phyloP scores from a whole-genome alignment of 2,113 vertebrate genomes.

The Python bivittatus region DNA sequence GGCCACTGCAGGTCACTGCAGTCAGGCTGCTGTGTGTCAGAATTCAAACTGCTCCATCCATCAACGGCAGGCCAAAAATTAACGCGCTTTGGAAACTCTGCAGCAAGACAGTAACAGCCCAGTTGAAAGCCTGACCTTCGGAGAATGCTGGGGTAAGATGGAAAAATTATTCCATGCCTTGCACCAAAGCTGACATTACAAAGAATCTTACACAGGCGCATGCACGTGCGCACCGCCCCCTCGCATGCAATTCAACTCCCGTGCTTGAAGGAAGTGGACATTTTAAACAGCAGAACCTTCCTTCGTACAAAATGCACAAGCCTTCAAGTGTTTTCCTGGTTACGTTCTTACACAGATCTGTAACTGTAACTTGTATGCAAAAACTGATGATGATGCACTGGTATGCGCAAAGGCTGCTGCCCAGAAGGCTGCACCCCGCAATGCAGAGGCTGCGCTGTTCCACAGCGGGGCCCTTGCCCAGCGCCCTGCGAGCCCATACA shows the following conservation, averaged over 20 bases:
- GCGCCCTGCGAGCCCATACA: not conserved
- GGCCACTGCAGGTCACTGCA: constrained; percentile 78
- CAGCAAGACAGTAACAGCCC: constrained; percentile 77
- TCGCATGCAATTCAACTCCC: not conserved
- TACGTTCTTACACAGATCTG: not conserved
- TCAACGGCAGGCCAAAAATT: constrained; percentile 79
- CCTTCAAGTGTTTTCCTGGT: not conserved
- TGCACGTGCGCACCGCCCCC: not conserved
- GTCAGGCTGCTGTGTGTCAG: constrained; percentile 78
- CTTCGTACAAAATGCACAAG: not conserved
- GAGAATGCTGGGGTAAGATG: constrained; percentile 62
- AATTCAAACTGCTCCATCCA: constrained; percentile 83
- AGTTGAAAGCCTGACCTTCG: constrained; percentile 79
- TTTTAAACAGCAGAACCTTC: not conserved
- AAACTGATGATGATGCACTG: not conserved
- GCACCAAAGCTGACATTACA: constrained; percentile 69
- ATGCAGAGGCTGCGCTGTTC: too few species aligned
- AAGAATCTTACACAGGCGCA: constrained; percentile 51
- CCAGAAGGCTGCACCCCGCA: too few species aligned
- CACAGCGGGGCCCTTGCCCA: not conserved
- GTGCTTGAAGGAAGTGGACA: not conserved
- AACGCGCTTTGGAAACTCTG: constrained; percentile 76
- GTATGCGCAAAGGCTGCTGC: not conserved
- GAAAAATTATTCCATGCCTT: constrained; percentile 80
- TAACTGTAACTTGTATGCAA: not conserved